Conservation (phyloP, 2,113 vertebrate species). For the Bucco capensis region DNA sequence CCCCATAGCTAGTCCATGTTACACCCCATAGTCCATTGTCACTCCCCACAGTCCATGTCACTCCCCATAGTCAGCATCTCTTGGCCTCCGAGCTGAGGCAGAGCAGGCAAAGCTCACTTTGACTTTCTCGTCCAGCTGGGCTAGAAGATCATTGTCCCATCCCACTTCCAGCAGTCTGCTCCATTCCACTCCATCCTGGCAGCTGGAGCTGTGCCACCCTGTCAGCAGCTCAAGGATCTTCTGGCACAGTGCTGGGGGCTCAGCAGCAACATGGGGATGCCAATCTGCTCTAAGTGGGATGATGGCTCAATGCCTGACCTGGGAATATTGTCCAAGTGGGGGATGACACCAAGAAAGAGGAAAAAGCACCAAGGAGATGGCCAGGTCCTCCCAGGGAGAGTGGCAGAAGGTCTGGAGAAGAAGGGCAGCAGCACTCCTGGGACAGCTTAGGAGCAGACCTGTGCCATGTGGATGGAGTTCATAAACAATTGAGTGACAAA, state of each 20-base stretch:
- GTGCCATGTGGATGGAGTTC: rapidly evolving
- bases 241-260: neutral
- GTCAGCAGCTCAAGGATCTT: rapidly evolving
- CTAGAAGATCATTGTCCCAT: neutral
- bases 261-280: rapidly evolving
- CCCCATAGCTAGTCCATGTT: too few species aligned
- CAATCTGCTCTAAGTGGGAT: rapidly evolving
- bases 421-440: neutral
- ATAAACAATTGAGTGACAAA: neutral
- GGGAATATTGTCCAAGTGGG: neutral
- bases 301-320: too few species aligned
- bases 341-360: neutral
- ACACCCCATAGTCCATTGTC: rapidly evolving
- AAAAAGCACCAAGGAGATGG: neutral
- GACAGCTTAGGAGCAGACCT: neutral
- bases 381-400: rapidly evolving
- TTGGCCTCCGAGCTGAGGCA: neutral
- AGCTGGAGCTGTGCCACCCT: neutral
- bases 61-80: too few species aligned
- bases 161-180: neutral
- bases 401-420: neutral
- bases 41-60: too few species aligned
- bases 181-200: neutral
- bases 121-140: neutral
- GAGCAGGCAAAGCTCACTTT: neutral